Percentiles rank a stretch among this genome's conserved stretches.
Evolutionary conservation across 92 coral and sea anemone species (phyloP).

Genomic region (Phenganax subtilis): DNA sequence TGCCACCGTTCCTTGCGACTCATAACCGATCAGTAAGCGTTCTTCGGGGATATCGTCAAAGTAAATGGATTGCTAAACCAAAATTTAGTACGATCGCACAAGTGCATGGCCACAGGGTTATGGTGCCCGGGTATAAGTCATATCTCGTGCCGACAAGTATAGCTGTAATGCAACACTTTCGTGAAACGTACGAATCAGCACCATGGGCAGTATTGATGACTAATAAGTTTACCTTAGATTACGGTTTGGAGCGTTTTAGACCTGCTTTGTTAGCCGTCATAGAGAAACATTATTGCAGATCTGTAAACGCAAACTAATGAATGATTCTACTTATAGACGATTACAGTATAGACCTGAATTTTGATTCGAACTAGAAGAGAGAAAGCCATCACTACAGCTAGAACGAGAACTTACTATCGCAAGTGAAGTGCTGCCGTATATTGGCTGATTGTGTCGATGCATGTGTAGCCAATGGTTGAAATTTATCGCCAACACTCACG

Average conservation of each 20-base stretch:
- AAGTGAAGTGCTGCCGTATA: too few species aligned
- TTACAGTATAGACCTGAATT: too few species aligned
- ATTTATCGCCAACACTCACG: too few species aligned
- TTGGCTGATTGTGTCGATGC: too few species aligned
- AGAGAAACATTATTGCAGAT: background rate
- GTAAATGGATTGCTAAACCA: slow-evolving; percentile 16
- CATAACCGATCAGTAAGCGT: slow-evolving; percentile 18
- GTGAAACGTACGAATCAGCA: background rate
- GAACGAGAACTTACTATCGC: too few species aligned
- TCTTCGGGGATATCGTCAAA: background rate
- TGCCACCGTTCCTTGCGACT: slow-evolving; percentile 11
- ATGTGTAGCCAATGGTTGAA: too few species aligned
- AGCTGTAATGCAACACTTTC: slow-evolving; percentile 18
- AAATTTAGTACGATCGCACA: background rate
- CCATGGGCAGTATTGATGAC: background rate
- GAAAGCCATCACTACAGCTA: too few species aligned
- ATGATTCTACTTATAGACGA: too few species aligned
- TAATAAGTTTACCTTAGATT: slow-evolving; percentile 6
- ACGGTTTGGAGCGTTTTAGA: slow-evolving; percentile 15
- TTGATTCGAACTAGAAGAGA: too few species aligned
- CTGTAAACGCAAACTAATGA: background rate
- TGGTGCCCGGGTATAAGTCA: background rate
- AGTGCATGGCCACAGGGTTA: background rate
- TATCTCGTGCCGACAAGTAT: background rate
- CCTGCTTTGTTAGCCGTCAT: background rate